phyloP scores from a whole-genome alignment of 2,797 vertebrate species.

The Onychomys leucogaster region DNA sequence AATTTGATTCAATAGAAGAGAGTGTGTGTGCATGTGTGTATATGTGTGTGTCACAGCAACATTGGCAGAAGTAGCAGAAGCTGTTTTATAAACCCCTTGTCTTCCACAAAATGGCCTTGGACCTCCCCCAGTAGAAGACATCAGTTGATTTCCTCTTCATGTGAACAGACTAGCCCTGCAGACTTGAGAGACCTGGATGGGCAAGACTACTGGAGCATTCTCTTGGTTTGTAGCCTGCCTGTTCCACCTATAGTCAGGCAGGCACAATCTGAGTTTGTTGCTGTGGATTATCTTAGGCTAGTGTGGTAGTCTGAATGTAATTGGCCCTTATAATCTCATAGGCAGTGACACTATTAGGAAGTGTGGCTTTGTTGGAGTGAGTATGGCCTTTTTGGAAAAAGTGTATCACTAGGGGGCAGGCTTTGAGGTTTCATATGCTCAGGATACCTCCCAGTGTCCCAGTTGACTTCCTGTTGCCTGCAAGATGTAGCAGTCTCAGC shows the following conservation, averaged over 20 bases:
- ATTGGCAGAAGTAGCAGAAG: neutral
- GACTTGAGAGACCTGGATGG: neutral
- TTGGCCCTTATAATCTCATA: neutral
- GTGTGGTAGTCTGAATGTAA: neutral
- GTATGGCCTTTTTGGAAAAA: neutral
- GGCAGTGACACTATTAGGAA: neutral
- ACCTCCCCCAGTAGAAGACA: neutral
- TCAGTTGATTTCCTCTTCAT: neutral
- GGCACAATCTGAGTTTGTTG: conserved; percentile 12
- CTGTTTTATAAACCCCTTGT: neutral
- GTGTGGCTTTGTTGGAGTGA: neutral
- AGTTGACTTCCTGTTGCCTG: neutral
- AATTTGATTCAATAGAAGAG: neutral
- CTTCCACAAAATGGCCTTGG: neutral
- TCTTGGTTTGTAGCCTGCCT: conserved; percentile 50
- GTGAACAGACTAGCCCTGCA: neutral
- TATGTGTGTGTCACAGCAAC: neutral
- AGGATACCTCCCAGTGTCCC: neutral
- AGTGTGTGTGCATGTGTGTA: neutral
- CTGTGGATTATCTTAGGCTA: neutral
- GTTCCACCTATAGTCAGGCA: neutral
- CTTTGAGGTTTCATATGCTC: neutral
- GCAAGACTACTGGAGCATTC: neutral
- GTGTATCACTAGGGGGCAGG: neutral
- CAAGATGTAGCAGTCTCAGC: neutral